Conservation (phyloP, 2,113 vertebrate genomes). For the Callipepla californica region DNA sequence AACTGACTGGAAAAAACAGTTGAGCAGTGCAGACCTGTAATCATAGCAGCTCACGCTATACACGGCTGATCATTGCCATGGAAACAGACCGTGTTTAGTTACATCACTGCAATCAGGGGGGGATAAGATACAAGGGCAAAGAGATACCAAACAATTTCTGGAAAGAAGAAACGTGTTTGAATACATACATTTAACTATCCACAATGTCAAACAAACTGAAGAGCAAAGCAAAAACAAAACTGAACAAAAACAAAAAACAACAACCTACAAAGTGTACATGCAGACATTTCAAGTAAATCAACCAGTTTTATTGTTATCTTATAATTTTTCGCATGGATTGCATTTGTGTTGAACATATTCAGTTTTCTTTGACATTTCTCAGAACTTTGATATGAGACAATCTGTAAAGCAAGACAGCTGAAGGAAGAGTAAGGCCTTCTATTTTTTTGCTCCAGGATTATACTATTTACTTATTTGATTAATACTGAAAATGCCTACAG, state of each 20-base stretch:
- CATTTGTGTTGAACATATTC: not conserved
- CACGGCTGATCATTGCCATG: conserved; percentile 36
- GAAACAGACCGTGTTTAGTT: conserved; percentile 64
- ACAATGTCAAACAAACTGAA: not conserved
- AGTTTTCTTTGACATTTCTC: not conserved
- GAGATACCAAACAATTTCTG: not conserved
- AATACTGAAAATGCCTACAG: not conserved
- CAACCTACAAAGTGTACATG: rapidly evolving
- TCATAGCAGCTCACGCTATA: conserved; percentile 48
- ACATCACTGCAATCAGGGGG: conserved; percentile 60
- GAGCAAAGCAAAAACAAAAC: not conserved
- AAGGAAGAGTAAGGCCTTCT: not conserved
- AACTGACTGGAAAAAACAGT: conserved; percentile 46
- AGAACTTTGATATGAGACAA: not conserved
- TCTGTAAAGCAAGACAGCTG: not conserved
- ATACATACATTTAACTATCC: not conserved
- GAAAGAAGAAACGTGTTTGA: not conserved
- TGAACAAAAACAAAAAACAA: not conserved
- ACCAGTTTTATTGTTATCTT: not conserved
- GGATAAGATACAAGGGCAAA: conserved; percentile 24
- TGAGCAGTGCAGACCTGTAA: conserved; percentile 60
- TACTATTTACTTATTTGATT: not conserved
- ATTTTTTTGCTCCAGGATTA: not conserved
- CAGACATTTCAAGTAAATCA: not conserved
- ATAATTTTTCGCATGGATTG: not conserved